Percentiles rank a stretch among this genome's conserved stretches.
Conservation (phyloP, 2,888 invertebrate genomes). For the Suillia variegata region DNA sequence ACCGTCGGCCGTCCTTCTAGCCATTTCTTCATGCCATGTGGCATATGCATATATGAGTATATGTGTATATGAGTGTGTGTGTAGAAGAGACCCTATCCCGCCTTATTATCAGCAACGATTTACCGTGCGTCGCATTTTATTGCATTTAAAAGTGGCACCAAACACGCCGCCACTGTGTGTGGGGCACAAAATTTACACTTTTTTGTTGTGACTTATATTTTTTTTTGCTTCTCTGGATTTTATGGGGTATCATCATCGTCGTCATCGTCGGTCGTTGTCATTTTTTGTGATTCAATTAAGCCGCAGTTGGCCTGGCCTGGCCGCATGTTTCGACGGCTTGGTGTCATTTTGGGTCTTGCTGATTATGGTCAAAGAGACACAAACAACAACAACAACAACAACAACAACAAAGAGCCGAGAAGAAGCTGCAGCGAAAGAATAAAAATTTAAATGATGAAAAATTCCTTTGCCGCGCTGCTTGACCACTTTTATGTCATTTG, state of each 20-base stretch:
- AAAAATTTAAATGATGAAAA: conserved; percentile 2
- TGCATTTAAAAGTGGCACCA: conserved; percentile 48
- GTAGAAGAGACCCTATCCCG: too few relatives aligned
- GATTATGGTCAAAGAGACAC: neutral
- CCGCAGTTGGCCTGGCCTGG: neutral
- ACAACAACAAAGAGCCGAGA: too few relatives aligned
- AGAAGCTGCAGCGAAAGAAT: neutral
- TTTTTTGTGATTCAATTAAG: conserved; percentile 30
- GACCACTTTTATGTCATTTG: conserved; percentile 6
- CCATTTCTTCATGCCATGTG: neutral
- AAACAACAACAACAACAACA: too few relatives aligned
- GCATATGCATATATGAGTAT: neutral
- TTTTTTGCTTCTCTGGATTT: too few relatives aligned
- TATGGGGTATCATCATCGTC: conserved; percentile 16
- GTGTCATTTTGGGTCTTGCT: neutral
- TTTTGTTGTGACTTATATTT: neutral
- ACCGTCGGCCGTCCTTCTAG: conserved; percentile 27
- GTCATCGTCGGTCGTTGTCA: neutral
- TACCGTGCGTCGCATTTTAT: conserved; percentile 47
- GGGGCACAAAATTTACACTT: conserved; percentile 13
- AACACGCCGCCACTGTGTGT: conserved; percentile 24
- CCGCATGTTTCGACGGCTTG: neutral
- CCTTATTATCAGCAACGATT: conserved; percentile 36
- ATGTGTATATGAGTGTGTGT: neutral
- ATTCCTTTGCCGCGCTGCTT: neutral